A percentile compares a stretch with the other conserved stretches of the same genome.
Evolutionary conservation across 2,113 vertebrate genomes (phyloP).

Genomic region (Charina bottae): DNA sequence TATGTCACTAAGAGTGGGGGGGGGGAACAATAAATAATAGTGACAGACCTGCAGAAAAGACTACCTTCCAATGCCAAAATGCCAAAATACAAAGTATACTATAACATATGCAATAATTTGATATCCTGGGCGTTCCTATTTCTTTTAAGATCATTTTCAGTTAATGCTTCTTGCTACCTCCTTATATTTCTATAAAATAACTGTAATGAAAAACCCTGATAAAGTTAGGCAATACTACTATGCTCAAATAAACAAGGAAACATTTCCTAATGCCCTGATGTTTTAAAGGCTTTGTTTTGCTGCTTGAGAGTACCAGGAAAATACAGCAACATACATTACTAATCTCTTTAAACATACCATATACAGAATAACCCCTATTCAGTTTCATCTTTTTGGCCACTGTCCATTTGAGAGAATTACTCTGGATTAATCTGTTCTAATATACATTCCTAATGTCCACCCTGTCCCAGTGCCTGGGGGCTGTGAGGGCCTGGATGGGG

Average conservation of each 20-base stretch:
- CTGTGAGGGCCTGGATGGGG: too few species aligned
- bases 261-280: slow-evolving; percentile 41
- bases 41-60: not conserved
- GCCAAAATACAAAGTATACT: slow-evolving; percentile 4
- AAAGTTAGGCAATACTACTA: not conserved
- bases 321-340: rapidly evolving
- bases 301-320: not conserved
- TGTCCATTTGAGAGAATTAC: slow-evolving; percentile 13
- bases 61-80: slow-evolving; percentile 5
- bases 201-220: not conserved
- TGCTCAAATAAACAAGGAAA: not conserved
- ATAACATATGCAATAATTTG: not conserved
- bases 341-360: not conserved
- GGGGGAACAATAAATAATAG: slow-evolving; percentile 21
- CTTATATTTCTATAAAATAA: not conserved
- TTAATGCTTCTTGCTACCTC: not conserved
- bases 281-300: not conserved
- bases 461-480: too few species aligned
- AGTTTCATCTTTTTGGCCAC: not conserved
- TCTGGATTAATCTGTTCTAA: not conserved
- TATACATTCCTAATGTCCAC: not conserved
- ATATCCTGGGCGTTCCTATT: not conserved
- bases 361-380: not conserved
- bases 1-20: not conserved
- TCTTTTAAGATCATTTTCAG: not conserved